These are phyloP conservation scores for Oriolus oriolus DNA, from an alignment of 2,113 vertebrate genomes.

Conservation along the genomic window DNA sequence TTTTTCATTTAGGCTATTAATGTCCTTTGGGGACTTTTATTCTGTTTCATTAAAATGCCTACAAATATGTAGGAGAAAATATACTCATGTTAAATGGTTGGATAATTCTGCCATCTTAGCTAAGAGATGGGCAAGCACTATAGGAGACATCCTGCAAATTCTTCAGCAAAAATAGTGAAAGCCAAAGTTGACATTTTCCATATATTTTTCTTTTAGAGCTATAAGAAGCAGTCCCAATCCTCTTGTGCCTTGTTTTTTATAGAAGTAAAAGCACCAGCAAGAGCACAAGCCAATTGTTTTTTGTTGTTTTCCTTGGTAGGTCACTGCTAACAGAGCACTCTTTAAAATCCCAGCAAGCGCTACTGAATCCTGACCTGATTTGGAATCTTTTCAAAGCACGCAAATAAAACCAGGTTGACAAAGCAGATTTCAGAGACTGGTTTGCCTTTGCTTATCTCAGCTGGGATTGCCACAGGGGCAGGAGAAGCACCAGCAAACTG, in stretches of 20 bases:
- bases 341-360: background rate
- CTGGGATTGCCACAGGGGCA: background rate
- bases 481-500: background rate
- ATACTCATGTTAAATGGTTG: background rate
- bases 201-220: background rate
- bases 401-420: background rate
- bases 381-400: constrained; percentile 5
- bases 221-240: background rate
- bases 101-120: background rate
- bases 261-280: background rate
- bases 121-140: background rate
- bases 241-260: background rate
- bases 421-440: background rate
- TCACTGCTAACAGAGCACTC: background rate
- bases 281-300: background rate
- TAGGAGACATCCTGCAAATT: background rate
- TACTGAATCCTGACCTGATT: constrained; percentile 21
- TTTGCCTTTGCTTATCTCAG: background rate
- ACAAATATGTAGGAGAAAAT: background rate
- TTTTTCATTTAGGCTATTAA: constrained; percentile 5
- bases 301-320: background rate
- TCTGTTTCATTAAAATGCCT: background rate
- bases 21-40: background rate
- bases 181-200: background rate
- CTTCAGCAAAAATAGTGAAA: background rate